Evolutionary conservation across 2,888 invertebrate genomes (phyloP).

Genomic region (Cantharis lateralis): DNA sequence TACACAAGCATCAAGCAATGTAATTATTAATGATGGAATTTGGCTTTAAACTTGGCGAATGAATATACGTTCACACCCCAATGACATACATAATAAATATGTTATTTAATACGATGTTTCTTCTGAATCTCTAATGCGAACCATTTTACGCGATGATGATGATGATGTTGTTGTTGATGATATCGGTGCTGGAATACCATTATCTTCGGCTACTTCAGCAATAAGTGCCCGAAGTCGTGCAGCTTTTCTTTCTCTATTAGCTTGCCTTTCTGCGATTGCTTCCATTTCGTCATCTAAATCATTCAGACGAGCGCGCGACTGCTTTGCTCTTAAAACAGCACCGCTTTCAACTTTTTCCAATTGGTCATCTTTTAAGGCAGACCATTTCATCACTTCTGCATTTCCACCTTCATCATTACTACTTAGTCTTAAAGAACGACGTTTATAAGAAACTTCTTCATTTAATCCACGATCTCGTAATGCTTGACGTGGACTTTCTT

Average conservation of each 20-base stretch:
- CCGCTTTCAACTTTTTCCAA: conserved; percentile 59
- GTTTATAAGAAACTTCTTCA: conserved; percentile 52
- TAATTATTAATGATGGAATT: background rate
- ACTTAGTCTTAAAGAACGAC: conserved; percentile 53
- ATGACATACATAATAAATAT: background rate
- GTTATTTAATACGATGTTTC: conserved; percentile 39
- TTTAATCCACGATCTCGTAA: background rate
- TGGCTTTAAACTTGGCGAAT: background rate
- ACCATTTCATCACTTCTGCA: conserved; percentile 65
- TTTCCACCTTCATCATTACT: conserved; percentile 34
- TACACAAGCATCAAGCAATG: background rate
- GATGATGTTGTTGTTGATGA: background rate
- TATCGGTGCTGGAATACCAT: conserved; percentile 51
- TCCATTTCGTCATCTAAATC: conserved; percentile 79
- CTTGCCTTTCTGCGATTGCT: conserved; percentile 69
- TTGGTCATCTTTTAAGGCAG: conserved; percentile 56
- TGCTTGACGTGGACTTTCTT: conserved; percentile 58
- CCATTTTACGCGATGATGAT: conserved; percentile 28
- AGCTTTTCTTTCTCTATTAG: conserved; percentile 71
- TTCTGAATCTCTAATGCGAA: conserved; percentile 41
- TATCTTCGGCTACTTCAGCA: conserved; percentile 58
- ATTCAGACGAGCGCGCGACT: conserved; percentile 68
- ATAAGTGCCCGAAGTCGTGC: conserved; percentile 72
- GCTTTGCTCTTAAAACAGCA: conserved; percentile 68
- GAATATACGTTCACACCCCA: conserved; percentile 41